These are phyloP conservation scores for Liolophura sinensis DNA, from an alignment of 1,140 invertebrate species.

Conservation along the genomic window DNA sequence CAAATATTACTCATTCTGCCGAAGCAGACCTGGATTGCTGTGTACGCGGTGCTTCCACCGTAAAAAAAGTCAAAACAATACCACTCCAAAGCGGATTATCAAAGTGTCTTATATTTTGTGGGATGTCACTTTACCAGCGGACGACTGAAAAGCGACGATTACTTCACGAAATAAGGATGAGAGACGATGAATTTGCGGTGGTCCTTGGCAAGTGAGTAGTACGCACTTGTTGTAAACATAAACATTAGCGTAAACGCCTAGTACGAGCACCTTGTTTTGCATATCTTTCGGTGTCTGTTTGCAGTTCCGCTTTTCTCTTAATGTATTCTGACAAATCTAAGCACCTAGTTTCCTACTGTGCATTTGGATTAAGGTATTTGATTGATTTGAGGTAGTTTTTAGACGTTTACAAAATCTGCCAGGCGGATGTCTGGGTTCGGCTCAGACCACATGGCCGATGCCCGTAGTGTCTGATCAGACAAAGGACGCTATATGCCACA, in stretches of 20 bases:
- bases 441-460: too few relatives aligned
- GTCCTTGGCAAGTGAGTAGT: slow-evolving; percentile 41
- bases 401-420: too few relatives aligned
- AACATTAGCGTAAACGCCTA: slow-evolving; percentile 45
- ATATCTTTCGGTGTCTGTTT: slow-evolving; percentile 13
- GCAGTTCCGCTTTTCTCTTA: slow-evolving; percentile 6
- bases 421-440: too few relatives aligned
- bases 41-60: slow-evolving; percentile 21
- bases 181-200: slow-evolving; percentile 37
- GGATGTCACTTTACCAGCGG: slow-evolving; percentile 36
- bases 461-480: too few relatives aligned
- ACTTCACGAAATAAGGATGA: slow-evolving; percentile 29
- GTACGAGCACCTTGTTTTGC: slow-evolving; percentile 29
- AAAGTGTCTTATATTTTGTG: neutral
- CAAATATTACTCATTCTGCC: slow-evolving; percentile 53
- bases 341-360: too few relatives aligned
- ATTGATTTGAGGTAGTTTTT: too few relatives aligned
- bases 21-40: slow-evolving; percentile 33
- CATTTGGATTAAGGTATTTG: too few relatives aligned
- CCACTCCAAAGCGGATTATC: too few relatives aligned
- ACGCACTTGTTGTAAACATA: slow-evolving; percentile 40
- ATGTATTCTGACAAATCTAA: too few relatives aligned
- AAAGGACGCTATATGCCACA: too few relatives aligned
- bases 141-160: slow-evolving; percentile 30
- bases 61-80: slow-evolving; percentile 6